Evolutionary conservation across 2,888 invertebrate species (phyloP).

Genomic region (Liopterus haemorrhoidalis): DNA sequence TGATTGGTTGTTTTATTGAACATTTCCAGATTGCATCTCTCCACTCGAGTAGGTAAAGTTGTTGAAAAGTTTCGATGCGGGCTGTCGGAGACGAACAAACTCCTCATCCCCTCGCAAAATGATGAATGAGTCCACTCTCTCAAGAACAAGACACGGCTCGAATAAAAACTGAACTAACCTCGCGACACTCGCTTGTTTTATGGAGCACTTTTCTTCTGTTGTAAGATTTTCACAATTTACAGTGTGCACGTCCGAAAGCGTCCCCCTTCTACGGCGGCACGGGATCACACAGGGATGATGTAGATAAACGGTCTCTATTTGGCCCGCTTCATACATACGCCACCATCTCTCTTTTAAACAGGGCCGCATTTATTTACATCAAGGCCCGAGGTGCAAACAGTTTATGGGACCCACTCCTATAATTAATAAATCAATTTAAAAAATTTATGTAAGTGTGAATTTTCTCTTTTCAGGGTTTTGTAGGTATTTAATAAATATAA

Average conservation of each 20-base stretch:
- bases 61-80: slow-evolving; percentile 23
- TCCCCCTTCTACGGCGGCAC: slow-evolving; percentile 14
- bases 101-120: slow-evolving; percentile 22
- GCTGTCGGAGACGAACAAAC: not conserved
- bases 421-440: too few relatives aligned
- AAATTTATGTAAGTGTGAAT: too few relatives aligned
- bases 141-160: slow-evolving; percentile 32
- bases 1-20: slow-evolving; percentile 38
- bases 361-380: not conserved
- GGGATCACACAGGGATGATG: slow-evolving; percentile 15
- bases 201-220: slow-evolving; percentile 32
- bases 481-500: too few relatives aligned
- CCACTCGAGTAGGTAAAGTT: slow-evolving; percentile 35
- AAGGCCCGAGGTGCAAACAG: not conserved
- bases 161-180: slow-evolving; percentile 35
- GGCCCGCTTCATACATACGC: slow-evolving; percentile 3
- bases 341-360: not conserved
- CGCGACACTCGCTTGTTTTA: slow-evolving; percentile 34
- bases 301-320: slow-evolving; percentile 23
- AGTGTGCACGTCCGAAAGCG: slow-evolving; percentile 25
- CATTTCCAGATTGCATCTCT: slow-evolving; percentile 37
- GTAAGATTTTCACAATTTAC: slow-evolving; percentile 32
- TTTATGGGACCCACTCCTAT: too few relatives aligned
- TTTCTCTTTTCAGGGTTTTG: too few relatives aligned
- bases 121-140: slow-evolving; percentile 36